Conservation (phyloP, 2,888 invertebrate genomes). For the Portevinia maculata region DNA sequence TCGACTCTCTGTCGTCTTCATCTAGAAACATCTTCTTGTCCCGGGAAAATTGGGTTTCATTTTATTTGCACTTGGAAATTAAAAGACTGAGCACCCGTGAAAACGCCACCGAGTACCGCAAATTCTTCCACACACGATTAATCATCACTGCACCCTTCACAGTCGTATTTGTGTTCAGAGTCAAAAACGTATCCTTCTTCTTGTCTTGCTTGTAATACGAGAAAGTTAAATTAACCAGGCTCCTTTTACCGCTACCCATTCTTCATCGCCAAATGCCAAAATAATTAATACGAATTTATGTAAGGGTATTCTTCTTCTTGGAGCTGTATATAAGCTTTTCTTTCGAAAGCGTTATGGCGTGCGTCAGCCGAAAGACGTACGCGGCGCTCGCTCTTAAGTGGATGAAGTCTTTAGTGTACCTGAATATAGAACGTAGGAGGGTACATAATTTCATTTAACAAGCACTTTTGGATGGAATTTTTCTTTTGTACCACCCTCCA, state of each 20-base stretch:
- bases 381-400: constrained; percentile 30
- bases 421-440: constrained; percentile 14
- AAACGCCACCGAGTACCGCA: constrained; percentile 12
- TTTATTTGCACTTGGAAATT: constrained; percentile 49
- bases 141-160: constrained; percentile 36
- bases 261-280: constrained; percentile 25
- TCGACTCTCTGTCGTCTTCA: constrained; percentile 1
- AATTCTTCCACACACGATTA: constrained; percentile 47
- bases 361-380: constrained; percentile 9
- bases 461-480: constrained; percentile 44
- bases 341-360: background rate
- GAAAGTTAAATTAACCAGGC: background rate
- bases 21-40: background rate
- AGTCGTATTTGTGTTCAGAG: background rate
- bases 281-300: constrained; percentile 64
- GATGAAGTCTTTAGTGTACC: constrained; percentile 45
- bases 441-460: constrained; percentile 65
- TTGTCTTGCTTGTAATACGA: background rate
- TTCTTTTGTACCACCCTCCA: background rate
- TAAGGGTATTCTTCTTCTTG: constrained; percentile 40
- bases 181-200: background rate
- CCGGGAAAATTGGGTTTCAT: constrained; percentile 51
- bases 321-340: background rate
- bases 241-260: background rate
- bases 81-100: constrained; percentile 38